phyloP scores from a whole-genome alignment of 2,888 invertebrate genomes.

The Catocala nupta region DNA sequence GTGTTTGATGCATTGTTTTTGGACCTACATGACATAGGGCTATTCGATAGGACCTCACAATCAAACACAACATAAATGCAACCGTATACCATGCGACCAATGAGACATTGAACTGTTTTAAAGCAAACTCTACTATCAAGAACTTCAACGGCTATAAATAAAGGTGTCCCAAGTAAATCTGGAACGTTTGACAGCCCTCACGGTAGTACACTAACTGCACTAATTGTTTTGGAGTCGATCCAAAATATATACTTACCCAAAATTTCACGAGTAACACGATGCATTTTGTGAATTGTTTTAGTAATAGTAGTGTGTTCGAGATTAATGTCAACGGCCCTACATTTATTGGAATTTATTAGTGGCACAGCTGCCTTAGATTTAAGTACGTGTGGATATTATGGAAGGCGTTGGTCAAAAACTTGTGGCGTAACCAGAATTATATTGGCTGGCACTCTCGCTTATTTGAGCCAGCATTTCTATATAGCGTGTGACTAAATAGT shows the following conservation, averaged over 20 bases:
- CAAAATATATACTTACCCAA: constrained; percentile 83
- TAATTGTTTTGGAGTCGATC: constrained; percentile 85
- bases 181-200: constrained; percentile 43
- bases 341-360: constrained; percentile 32
- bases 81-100: too few species aligned
- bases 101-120: too few species aligned
- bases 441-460: too few species aligned
- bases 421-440: too few species aligned
- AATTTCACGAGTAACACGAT: constrained; percentile 74
- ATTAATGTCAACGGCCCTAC: constrained; percentile 28
- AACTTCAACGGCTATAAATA: constrained; percentile 22
- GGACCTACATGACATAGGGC: too few species aligned
- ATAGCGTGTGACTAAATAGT: too few species aligned
- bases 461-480: too few species aligned
- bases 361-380: not conserved
- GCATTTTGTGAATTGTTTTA: constrained; percentile 70
- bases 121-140: too few species aligned
- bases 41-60: too few species aligned
- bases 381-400: not conserved
- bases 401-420: not conserved
- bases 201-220: constrained; percentile 63
- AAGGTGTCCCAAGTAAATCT: constrained; percentile 16
- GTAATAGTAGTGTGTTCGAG: constrained; percentile 34
- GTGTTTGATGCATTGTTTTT: too few species aligned
- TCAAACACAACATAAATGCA: too few species aligned